Base-by-base conservation (phyloP, 2,888 invertebrate species). In the Nomada fabriciana region DNA sequence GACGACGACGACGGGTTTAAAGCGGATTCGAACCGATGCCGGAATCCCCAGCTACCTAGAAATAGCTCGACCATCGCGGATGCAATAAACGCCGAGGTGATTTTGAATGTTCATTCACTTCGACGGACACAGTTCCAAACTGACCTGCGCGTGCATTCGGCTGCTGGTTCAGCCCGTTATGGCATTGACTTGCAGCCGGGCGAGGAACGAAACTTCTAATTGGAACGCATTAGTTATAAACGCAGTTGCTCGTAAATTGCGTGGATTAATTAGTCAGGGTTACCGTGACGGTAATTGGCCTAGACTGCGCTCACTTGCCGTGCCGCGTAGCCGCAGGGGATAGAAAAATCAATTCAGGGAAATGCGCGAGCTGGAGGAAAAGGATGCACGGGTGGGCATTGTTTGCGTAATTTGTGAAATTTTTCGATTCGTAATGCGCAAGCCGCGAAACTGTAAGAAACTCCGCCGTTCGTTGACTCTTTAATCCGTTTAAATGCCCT, bases 171-270 rank as follows among this genome's bases (percentile, higher is more conserved):
- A 13, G 10, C 42, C 81, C 52, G 61, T 80, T 71, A 80, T 23
- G 67, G 68, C 42, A 52, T 50, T 59, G 64, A 52, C 63, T 68
- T 65, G 57, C 76, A 29, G 60, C 20, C 25, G 64, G 36, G 18
- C 59, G 70, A 74, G 61, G 29, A 59, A 80, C 65, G 61, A 79
- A 71, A 71, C 80, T 73, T 59, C 63, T 81, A 81, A 81, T 80
- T 74, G 73, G 80, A 69, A 60, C 81, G 59, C 36, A 60, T 73
- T 74, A 81, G 73, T 81, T 81, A 47, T 68, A 72, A 81, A 81
- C 63, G 81, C 69, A 52, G 52, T 74, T 80, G 73, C 81, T 73
- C 53, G 57, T 64, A 73, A 81, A 81, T 80, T 73, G 55, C 25
- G 25, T 59, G 64, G 64, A 68, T 61, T 80, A 74, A 81, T 74